Conservation (phyloP, 2,888 invertebrate species). For the Lumbricus terrestris region DNA sequence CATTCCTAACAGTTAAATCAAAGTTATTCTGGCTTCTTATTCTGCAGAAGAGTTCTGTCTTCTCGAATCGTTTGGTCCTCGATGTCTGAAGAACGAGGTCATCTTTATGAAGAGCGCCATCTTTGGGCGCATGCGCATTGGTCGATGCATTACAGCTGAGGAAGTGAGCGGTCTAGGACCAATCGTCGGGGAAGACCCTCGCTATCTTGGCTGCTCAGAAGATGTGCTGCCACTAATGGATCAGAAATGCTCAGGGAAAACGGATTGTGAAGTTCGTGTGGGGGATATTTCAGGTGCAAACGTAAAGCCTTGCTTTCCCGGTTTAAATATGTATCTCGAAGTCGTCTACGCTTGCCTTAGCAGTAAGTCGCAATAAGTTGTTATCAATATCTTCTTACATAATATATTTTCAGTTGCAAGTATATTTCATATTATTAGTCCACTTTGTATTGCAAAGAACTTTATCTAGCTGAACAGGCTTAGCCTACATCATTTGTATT, state of each 20-base stretch:
- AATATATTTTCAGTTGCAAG: too few relatives aligned
- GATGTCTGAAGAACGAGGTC: constrained; percentile 23
- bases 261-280: constrained; percentile 20
- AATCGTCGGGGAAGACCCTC: background rate
- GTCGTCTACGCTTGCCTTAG: constrained; percentile 24
- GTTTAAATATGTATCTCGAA: constrained; percentile 24
- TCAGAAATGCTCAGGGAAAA: constrained; percentile 22
- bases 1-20: background rate
- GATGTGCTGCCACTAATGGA: constrained; percentile 23
- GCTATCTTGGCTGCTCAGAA: constrained; percentile 23
- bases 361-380: background rate
- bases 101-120: too few relatives aligned
- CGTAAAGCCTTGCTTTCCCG: constrained; percentile 15
- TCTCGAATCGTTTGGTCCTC: constrained; percentile 18
- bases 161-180: constrained; percentile 4
- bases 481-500: too few relatives aligned
- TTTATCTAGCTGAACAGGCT: too few relatives aligned
- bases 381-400: too few relatives aligned
- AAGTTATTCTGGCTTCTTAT: background rate
- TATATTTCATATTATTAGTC: too few relatives aligned
- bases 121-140: constrained; percentile 27
- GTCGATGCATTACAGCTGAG: constrained; percentile 22
- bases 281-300: constrained; percentile 17
- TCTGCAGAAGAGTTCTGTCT: background rate
- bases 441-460: too few relatives aligned